Evolutionary conservation across 2,113 vertebrate genomes (phyloP).

Genomic region (Pampusana beccarii): DNA sequence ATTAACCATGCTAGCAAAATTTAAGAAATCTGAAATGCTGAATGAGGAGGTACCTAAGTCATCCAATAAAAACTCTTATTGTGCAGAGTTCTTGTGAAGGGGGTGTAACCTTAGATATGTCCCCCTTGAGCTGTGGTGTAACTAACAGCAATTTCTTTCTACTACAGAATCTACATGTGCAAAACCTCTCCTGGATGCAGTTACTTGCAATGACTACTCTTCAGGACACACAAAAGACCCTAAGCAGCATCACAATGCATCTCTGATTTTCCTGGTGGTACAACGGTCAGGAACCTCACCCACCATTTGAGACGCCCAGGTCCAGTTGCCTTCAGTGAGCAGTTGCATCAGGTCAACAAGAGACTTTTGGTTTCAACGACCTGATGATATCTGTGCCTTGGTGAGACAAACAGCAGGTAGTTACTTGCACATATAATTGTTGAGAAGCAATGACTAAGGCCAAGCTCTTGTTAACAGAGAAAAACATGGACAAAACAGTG

Average conservation of each 20-base stretch:
- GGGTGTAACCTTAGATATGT: rapidly evolving
- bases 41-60: not conserved
- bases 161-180: not conserved
- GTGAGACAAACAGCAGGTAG: not conserved
- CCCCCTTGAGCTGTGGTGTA: not conserved
- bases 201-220: not conserved
- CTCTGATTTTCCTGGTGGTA: not conserved
- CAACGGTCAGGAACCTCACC: not conserved
- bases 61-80: not conserved
- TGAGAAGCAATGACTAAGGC: not conserved
- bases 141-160: not conserved
- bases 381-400: not conserved
- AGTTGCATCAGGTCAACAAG: not conserved
- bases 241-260: rapidly evolving
- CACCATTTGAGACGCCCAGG: not conserved
- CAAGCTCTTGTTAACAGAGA: not conserved
- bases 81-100: not conserved
- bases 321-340: not conserved
- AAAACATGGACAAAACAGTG: not conserved
- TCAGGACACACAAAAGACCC: not conserved
- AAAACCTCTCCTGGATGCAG: not conserved
- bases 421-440: not conserved
- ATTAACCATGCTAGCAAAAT: not conserved
- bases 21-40: not conserved
- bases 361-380: not conserved